These are phyloP conservation scores for Volucella inflata DNA, from an alignment of 2,888 invertebrate species.

Conservation along the genomic window DNA sequence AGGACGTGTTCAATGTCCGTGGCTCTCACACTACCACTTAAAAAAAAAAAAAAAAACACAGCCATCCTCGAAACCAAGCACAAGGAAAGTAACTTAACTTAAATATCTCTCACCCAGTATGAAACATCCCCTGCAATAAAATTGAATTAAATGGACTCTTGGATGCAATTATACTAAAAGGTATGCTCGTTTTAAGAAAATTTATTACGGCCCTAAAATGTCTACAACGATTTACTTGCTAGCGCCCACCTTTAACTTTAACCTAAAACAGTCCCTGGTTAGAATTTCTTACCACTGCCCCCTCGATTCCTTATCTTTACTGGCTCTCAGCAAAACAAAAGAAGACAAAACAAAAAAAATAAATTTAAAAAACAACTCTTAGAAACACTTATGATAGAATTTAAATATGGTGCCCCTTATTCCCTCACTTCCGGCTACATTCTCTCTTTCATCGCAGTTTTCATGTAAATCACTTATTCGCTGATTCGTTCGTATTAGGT, in stretches of 20 bases:
- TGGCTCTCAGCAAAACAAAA: background rate
- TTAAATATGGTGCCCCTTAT: constrained; percentile 53
- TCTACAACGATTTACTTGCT: constrained; percentile 69
- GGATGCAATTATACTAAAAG: constrained; percentile 75
- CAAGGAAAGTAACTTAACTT: constrained; percentile 54
- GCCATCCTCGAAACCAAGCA: constrained; percentile 8
- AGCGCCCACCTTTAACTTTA: constrained; percentile 48
- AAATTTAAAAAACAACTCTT: constrained; percentile 45
- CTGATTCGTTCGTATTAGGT: constrained; percentile 36
- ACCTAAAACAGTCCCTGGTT: no score
- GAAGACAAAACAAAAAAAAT: background rate
- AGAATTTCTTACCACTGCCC: no score
- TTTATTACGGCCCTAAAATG: constrained; percentile 69
- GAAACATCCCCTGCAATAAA: constrained; percentile 71
- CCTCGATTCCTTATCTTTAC: background rate
- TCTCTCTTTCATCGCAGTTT: constrained; percentile 1
- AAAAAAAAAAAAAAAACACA: constrained; percentile 3
- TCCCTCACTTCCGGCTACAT: background rate
- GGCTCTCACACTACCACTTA: background rate
- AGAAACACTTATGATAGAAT: constrained; percentile 73
- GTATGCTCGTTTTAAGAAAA: constrained; percentile 73
- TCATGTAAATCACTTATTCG: constrained; percentile 52
- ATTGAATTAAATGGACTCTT: constrained; percentile 76
- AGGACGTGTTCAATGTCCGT: constrained; percentile 43
- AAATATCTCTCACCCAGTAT: constrained; percentile 63